Evolutionary conservation across 2,888 invertebrate genomes (phyloP).

Genomic region (Amphipyra tragopoginis): DNA sequence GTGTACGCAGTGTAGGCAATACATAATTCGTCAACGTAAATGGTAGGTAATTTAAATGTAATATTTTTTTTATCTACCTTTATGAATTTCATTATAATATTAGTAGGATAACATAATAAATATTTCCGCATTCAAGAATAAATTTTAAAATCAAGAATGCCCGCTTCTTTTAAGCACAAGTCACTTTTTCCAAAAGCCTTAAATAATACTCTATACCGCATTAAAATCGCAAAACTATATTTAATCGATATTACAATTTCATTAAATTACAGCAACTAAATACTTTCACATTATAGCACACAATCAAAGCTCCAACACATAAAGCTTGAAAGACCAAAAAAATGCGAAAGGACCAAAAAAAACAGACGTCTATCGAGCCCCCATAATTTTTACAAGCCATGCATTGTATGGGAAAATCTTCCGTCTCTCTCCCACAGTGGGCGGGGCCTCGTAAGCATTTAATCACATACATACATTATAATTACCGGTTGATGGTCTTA

Average conservation of each 20-base stretch:
- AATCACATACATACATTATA: conserved; percentile 65
- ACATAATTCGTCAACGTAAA: no score
- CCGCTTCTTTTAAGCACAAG: no score
- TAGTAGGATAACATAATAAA: no score
- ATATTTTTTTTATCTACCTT: no score
- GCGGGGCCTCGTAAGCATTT: conserved; percentile 62
- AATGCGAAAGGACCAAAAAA: conserved; percentile 43
- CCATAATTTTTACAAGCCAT: conserved; percentile 51
- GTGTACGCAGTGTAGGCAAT: no score
- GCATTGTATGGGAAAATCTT: conserved; percentile 47
- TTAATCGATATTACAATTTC: neutral
- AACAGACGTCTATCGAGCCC: conserved; percentile 41
- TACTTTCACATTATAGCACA: conserved; percentile 29
- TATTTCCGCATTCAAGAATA: no score
- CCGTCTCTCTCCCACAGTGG: conserved; percentile 60
- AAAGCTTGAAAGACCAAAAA: conserved; percentile 44
- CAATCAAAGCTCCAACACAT: conserved; percentile 34
- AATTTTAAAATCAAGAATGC: no score
- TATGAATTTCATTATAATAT: no score
- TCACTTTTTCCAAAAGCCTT: no score
- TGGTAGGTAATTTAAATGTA: no score
- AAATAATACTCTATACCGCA: no score
- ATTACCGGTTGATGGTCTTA: conserved; percentile 59
- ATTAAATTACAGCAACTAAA: conserved; percentile 31
- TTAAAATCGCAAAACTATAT: no score